Conservation (phyloP, 2,113 vertebrate species). For the Helogale parvula region DNA sequence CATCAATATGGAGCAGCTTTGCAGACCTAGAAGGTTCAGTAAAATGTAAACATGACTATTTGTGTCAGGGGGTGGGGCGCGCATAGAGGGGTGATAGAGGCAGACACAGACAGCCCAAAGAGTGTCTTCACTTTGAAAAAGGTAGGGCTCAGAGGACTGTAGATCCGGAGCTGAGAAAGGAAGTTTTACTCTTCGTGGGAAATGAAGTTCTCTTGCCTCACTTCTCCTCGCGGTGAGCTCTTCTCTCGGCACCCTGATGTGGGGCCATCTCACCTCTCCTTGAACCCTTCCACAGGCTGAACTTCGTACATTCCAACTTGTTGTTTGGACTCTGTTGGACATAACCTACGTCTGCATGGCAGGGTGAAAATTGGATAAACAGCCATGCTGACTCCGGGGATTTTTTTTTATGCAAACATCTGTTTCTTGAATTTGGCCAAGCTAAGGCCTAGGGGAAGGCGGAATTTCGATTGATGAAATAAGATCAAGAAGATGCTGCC, state of each 20-base stretch:
- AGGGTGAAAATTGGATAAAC: conserved; percentile 74
- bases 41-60: background rate
- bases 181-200: background rate
- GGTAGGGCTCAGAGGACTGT: background rate
- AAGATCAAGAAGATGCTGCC: conserved; percentile 40
- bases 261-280: background rate
- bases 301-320: background rate
- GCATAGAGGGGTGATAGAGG: accelerated
- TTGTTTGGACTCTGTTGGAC: conserved; percentile 20
- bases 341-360: conserved; percentile 49
- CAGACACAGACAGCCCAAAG: background rate
- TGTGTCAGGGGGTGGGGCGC: background rate
- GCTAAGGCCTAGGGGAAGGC: conserved; percentile 28
- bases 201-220: background rate
- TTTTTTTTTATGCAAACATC: conserved; percentile 65
- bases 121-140: background rate
- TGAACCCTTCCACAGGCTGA: background rate
- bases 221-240: background rate
- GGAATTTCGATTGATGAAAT: background rate
- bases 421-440: conserved; percentile 76
- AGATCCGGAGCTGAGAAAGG: background rate
- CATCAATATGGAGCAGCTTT: conserved; percentile 72
- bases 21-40: background rate
- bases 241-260: background rate
- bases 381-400: conserved; percentile 58